Percentiles rank a stretch among this genome's conserved stretches.
phyloP scores from a whole-genome alignment of 2,888 invertebrate species.

The Ectemnius lituratus region DNA sequence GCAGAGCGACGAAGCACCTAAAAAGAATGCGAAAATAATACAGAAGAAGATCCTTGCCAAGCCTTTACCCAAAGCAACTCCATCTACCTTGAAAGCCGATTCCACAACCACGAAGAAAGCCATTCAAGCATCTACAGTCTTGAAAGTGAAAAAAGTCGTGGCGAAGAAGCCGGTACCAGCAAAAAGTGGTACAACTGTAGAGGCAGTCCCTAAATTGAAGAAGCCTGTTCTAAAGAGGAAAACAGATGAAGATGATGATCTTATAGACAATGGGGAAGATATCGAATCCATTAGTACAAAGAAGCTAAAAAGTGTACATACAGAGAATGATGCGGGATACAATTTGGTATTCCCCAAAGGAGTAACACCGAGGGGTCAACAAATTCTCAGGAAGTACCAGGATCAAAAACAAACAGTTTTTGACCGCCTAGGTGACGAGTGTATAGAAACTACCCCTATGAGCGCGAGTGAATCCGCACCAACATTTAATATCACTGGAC shows the following conservation, averaged over 20 bases:
- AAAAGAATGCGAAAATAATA: slow-evolving; percentile 40
- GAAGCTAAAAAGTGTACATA: slow-evolving; percentile 45
- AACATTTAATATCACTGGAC: slow-evolving; percentile 74
- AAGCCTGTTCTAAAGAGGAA: slow-evolving; percentile 65
- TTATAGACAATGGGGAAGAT: neutral
- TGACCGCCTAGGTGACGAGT: slow-evolving; percentile 79
- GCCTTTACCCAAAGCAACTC: slow-evolving; percentile 49
- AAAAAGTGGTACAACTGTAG: slow-evolving; percentile 29
- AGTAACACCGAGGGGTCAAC: slow-evolving; percentile 75
- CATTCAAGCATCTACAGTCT: slow-evolving; percentile 44
- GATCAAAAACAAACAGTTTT: slow-evolving; percentile 79
- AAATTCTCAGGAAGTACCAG: slow-evolving; percentile 72
- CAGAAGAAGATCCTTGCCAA: slow-evolving; percentile 66
- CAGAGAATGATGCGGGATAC: slow-evolving; percentile 76
- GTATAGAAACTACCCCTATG: slow-evolving; percentile 76
- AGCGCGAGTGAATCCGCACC: slow-evolving; percentile 65
- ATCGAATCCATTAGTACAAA: slow-evolving; percentile 21
- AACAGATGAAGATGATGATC: slow-evolving; percentile 47
- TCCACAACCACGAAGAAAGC: slow-evolving; percentile 42
- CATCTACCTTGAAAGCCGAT: slow-evolving; percentile 59
- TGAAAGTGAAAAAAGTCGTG: slow-evolving; percentile 46
- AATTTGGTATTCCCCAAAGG: slow-evolving; percentile 79
- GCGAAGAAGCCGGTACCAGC: slow-evolving; percentile 47
- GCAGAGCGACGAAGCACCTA: slow-evolving; percentile 49
- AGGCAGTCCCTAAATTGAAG: slow-evolving; percentile 44